Percentiles rank a stretch among this genome's conserved stretches.
Evolutionary conservation across 2,113 vertebrate genomes (phyloP).

Genomic region (Fulica atra): DNA sequence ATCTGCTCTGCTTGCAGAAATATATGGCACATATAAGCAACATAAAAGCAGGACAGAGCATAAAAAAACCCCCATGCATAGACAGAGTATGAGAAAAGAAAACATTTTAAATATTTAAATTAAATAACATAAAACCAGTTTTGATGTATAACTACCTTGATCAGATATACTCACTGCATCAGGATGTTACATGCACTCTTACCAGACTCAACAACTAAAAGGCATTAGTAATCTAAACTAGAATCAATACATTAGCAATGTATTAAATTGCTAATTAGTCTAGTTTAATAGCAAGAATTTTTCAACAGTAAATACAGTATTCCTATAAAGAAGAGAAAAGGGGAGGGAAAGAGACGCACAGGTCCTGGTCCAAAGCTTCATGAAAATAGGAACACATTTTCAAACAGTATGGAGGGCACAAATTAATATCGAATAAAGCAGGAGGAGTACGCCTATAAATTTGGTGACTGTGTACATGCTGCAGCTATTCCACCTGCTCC

Average conservation of each 20-base stretch:
- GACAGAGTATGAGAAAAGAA: background rate
- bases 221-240: background rate
- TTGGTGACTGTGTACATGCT: background rate
- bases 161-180: background rate
- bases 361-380: background rate
- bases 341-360: background rate
- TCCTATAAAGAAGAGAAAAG: background rate
- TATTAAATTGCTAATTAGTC: too few relatives aligned
- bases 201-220: background rate
- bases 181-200: background rate
- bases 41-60: background rate
- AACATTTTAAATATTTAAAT: background rate
- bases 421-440: background rate
- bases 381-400: background rate
- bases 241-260: background rate
- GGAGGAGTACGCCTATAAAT: background rate
- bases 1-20: background rate
- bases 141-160: background rate
- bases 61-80: background rate
- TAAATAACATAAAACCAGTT: background rate
- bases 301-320: background rate
- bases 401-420: background rate
- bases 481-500: background rate
- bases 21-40: background rate
- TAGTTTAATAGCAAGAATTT: background rate